Evolutionary conservation across 2,113 vertebrate genomes (phyloP).

Genomic region (Charadrius vociferus): DNA sequence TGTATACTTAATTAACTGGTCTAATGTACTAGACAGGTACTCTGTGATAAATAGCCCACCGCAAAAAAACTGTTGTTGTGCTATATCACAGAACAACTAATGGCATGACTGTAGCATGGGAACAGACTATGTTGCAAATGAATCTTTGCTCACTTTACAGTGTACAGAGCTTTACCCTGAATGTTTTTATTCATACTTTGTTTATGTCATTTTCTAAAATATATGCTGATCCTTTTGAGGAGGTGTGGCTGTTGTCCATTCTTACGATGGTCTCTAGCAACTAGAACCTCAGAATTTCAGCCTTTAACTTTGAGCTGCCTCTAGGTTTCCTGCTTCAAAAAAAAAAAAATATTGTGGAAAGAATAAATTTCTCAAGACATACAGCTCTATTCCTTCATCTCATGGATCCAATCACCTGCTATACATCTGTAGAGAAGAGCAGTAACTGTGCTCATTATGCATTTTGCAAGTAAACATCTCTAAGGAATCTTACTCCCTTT

Average conservation of each 20-base stretch:
- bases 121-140: not conserved
- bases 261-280: not conserved
- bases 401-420: not conserved
- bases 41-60: not conserved
- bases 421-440: not conserved
- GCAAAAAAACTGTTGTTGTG: not conserved
- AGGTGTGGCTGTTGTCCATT: not conserved
- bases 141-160: not conserved
- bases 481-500: not conserved
- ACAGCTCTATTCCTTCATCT: not conserved
- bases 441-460: not conserved
- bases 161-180: not conserved
- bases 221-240: not conserved
- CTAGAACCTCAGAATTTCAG: not conserved
- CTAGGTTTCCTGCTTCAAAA: not conserved
- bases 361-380: not conserved
- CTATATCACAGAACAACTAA: not conserved
- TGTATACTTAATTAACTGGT: not conserved
- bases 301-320: not conserved
- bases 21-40: not conserved
- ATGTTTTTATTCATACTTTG: not conserved
- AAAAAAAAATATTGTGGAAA: not conserved
- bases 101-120: not conserved
- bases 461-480: not conserved
- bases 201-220: not conserved